These are phyloP conservation scores for Gymnocephalus cernua DNA, from an alignment of 2,113 vertebrate species.

Conservation along the genomic window DNA sequence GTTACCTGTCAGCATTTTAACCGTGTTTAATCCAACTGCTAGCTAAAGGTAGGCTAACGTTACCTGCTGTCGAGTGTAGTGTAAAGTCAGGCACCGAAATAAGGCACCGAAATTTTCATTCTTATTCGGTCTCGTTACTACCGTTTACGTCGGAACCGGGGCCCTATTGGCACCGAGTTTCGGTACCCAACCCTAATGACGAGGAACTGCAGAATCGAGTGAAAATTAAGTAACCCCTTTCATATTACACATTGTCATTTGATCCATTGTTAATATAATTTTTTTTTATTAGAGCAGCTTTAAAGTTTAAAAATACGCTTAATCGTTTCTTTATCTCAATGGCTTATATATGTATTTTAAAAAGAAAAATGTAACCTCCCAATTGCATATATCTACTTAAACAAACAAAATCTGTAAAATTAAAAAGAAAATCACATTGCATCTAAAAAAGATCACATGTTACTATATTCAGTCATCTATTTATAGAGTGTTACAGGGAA, in stretches of 20 bases:
- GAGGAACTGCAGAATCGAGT: neutral
- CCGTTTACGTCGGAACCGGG: too few species aligned
- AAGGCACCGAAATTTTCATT: too few species aligned
- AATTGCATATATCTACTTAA: neutral
- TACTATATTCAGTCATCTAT: slow-evolving; percentile 61
- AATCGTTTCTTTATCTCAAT: neutral
- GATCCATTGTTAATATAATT: neutral
- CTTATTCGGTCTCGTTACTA: too few species aligned
- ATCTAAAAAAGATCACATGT: slow-evolving; percentile 1
- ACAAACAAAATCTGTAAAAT: neutral
- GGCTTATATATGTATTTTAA: neutral
- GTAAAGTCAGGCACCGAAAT: too few species aligned
- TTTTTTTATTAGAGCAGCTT: neutral
- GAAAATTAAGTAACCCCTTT: neutral
- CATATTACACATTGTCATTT: neutral
- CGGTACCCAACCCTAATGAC: too few species aligned
- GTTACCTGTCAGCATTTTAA: too few species aligned
- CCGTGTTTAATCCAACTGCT: too few species aligned
- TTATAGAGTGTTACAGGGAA: slow-evolving; percentile 67
- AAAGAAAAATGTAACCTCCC: neutral
- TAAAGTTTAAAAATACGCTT: neutral
- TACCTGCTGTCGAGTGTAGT: too few species aligned
- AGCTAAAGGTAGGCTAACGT: too few species aligned
- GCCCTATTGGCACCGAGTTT: too few species aligned
- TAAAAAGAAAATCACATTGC: neutral